phyloP scores from a whole-genome alignment of 1,140 invertebrate genomes.

The Proales similis region DNA sequence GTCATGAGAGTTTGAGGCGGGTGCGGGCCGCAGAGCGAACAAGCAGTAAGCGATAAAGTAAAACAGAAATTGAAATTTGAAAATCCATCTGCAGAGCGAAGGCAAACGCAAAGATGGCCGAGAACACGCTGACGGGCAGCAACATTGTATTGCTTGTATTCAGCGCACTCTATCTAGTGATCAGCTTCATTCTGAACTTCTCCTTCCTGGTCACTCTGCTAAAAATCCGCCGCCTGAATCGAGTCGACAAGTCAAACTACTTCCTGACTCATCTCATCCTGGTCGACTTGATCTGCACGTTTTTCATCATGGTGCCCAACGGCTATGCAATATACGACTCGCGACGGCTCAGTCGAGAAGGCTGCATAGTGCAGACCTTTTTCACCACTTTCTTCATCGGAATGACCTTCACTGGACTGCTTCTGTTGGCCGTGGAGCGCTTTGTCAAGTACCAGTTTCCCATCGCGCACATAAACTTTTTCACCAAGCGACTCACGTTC shows the following conservation, averaged over 20 bases:
- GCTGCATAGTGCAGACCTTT: constrained; percentile 34
- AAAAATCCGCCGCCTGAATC: constrained; percentile 14
- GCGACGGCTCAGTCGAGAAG: background rate
- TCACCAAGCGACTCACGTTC: constrained; percentile 7
- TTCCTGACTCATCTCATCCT: constrained; percentile 36
- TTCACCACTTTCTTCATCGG: constrained; percentile 32
- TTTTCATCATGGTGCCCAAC: constrained; percentile 33
- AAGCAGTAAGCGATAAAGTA: too few species aligned
- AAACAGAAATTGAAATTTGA: too few species aligned
- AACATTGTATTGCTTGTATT: constrained; percentile 23
- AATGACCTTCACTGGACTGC: constrained; percentile 14
- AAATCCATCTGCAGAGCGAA: too few species aligned
- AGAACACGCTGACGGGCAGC: constrained; percentile 14
- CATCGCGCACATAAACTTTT: constrained; percentile 26
- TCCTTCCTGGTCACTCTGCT: constrained; percentile 16
- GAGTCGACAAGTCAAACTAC: constrained; percentile 24
- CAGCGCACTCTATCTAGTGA: constrained; percentile 2
- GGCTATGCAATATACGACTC: constrained; percentile 22
- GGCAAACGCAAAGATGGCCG: constrained; percentile 25
- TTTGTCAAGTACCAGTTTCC: constrained; percentile 35
- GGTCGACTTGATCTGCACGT: constrained; percentile 20
- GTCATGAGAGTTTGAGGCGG: too few species aligned
- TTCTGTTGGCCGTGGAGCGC: constrained; percentile 8
- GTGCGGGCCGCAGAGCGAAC: too few species aligned
- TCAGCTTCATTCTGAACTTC: constrained; percentile 29